phyloP scores from a whole-genome alignment of 2,797 vertebrate species.

The Odontamblyopus rebecca region DNA sequence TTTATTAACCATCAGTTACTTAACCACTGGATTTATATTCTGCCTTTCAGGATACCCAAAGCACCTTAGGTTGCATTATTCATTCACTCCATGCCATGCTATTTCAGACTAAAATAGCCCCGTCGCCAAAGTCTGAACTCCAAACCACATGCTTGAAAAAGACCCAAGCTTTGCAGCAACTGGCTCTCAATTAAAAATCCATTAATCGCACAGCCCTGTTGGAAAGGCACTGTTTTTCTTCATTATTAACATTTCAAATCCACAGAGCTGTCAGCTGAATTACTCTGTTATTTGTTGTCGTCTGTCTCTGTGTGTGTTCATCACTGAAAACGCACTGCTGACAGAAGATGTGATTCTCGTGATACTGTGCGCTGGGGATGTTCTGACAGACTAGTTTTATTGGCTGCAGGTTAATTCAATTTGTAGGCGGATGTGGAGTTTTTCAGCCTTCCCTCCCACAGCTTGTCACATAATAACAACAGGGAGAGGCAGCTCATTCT shows the following conservation, averaged over 20 bases:
- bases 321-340: conserved; percentile 28
- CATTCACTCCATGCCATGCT: too few species aligned
- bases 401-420: conserved; percentile 76
- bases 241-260: neutral
- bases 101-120: neutral
- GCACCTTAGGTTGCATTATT: too few species aligned
- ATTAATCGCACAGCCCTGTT: neutral
- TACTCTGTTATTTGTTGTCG: neutral
- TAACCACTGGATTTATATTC: too few species aligned
- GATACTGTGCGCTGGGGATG: conserved; percentile 2
- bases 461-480: conserved; percentile 22
- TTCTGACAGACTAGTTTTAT: conserved; percentile 44
- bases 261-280: neutral
- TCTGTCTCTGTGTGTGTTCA: neutral
- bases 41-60: too few species aligned
- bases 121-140: too few species aligned
- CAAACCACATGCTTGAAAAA: neutral
- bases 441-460: conserved; percentile 50
- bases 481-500: conserved; percentile 29
- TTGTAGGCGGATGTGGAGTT: conserved; percentile 73
- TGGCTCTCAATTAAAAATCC: neutral
- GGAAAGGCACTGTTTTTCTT: neutral
- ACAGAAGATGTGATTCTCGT: neutral
- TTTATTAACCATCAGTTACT: too few species aligned
- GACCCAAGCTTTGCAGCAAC: neutral